These are phyloP conservation scores for Coendou prehensilis DNA, from an alignment of 2,797 vertebrate species.

Conservation along the genomic window DNA sequence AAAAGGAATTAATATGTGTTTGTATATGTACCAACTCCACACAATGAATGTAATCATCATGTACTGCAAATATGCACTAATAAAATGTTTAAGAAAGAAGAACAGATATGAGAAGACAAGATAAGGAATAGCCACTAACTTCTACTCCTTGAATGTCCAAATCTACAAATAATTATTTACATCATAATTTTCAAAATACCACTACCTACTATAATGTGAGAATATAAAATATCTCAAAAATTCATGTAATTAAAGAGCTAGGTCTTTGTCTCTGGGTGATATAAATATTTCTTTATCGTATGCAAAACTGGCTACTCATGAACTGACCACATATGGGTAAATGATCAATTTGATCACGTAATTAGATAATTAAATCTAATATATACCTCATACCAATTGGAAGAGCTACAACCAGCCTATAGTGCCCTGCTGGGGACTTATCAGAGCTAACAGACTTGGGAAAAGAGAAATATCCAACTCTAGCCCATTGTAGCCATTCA, in stretches of 20 bases:
- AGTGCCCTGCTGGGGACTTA: not conserved
- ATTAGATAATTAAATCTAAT: not conserved
- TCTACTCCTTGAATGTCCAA: not conserved
- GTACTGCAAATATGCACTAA: not conserved
- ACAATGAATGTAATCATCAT: not conserved
- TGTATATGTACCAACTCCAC: not conserved
- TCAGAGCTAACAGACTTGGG: not conserved
- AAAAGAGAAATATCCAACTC: not conserved
- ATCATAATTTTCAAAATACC: not conserved
- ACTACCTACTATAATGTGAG: not conserved
- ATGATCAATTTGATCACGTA: not conserved
- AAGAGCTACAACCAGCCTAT: not conserved
- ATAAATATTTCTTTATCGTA: not conserved
- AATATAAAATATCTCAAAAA: not conserved
- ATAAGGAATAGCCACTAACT: not conserved
- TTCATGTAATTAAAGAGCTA: not conserved
- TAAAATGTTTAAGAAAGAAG: not conserved
- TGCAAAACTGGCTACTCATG: not conserved
- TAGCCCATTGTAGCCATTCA: not conserved
- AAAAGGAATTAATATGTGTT: not conserved
- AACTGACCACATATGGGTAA: not conserved
- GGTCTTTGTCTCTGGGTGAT: not conserved
- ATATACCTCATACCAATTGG: not conserved
- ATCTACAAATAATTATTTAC: not conserved
- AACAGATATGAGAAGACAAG: not conserved